phyloP scores from a whole-genome alignment of 2,113 vertebrate species.

The Poecile atricapillus region DNA sequence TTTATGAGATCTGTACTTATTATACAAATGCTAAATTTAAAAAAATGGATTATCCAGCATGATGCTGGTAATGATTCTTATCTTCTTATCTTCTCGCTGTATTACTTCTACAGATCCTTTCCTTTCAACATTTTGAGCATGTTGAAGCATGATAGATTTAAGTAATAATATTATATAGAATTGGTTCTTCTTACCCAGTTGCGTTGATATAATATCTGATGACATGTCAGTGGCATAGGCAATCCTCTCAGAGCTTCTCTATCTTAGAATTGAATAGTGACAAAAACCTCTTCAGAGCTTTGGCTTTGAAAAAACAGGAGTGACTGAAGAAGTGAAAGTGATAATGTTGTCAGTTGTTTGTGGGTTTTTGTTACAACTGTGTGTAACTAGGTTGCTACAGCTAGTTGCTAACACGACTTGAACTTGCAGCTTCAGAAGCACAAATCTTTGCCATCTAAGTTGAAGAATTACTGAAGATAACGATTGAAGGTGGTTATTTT shows the following conservation, averaged over 20 bases:
- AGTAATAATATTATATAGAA: not conserved
- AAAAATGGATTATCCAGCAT: not conserved
- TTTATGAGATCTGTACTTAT: not conserved
- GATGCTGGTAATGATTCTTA: not conserved
- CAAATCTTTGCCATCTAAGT: not conserved
- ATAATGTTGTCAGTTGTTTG: not conserved
- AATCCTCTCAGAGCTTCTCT: not conserved
- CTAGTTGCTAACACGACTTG: not conserved
- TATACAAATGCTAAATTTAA: not conserved
- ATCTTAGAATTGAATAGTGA: not conserved
- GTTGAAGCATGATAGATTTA: not conserved
- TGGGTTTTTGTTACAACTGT: not conserved
- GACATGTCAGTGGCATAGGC: not conserved
- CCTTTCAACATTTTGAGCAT: not conserved
- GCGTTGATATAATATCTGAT: not conserved
- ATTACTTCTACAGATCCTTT: not conserved
- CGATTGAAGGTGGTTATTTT: not conserved
- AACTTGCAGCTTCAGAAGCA: not conserved
- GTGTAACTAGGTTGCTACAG: not conserved
- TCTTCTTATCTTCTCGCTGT: not conserved
- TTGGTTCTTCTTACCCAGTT: not conserved
- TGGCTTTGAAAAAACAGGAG: not conserved
- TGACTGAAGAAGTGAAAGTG: not conserved
- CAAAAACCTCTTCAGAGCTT: not conserved
- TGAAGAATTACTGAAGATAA: not conserved